Conservation (phyloP, 1,140 invertebrate genomes). For the Diploscapter pachys region DNA sequence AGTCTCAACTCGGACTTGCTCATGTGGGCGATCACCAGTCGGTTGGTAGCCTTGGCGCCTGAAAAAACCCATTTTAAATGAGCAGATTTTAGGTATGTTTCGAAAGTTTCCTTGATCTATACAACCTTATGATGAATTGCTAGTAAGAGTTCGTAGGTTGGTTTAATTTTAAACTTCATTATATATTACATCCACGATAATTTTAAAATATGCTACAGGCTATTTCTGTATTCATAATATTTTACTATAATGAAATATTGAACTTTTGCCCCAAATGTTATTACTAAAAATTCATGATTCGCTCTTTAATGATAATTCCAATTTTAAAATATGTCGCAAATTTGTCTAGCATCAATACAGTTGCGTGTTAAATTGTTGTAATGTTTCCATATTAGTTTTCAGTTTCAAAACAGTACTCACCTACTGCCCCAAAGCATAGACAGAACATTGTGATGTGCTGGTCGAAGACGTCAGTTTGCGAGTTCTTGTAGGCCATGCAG, state of each 20-base stretch:
- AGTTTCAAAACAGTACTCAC: constrained; percentile 1
- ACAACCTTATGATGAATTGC: not conserved
- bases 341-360: too few relatives aligned
- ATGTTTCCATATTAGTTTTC: too few relatives aligned
- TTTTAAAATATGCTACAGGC: not conserved
- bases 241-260: constrained; percentile 4
- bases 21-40: constrained; percentile 94
- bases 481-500: constrained; percentile 89
- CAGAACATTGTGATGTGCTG: constrained; percentile 87
- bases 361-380: too few relatives aligned
- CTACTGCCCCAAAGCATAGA: constrained; percentile 85
- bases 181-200: not conserved
- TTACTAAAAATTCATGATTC: too few relatives aligned
- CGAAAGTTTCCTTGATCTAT: not conserved
- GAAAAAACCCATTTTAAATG: constrained; percentile 43
- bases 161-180: not conserved
- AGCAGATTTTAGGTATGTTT: not conserved
- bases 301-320: too few relatives aligned
- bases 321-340: too few relatives aligned
- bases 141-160: not conserved
- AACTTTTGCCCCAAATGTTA: not conserved
- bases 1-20: constrained; percentile 95
- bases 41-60: constrained; percentile 86
- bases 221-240: not conserved
- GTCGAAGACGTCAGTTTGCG: constrained; percentile 80